Evolutionary conservation across 2,797 vertebrate genomes (phyloP).

Genomic region (Pristis pectinata): DNA sequence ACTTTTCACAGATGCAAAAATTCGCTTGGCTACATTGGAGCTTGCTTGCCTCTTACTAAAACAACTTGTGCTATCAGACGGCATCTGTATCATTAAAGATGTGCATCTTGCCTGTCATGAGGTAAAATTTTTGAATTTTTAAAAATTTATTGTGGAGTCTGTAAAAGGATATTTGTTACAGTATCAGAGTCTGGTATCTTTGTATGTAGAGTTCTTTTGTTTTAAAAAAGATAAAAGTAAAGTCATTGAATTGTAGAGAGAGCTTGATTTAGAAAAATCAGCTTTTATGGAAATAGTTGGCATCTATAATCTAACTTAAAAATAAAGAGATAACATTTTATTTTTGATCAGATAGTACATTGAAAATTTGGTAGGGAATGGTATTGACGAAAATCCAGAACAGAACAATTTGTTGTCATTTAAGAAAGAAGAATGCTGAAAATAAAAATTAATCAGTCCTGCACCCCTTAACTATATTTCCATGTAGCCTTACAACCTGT

Average conservation of each 20-base stretch:
- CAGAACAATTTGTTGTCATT: no score
- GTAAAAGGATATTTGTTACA: not conserved
- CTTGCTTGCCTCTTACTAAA: conserved; percentile 86
- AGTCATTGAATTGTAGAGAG: no score
- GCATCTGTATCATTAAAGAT: conserved; percentile 80
- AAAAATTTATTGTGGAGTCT: not conserved
- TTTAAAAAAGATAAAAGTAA: not conserved
- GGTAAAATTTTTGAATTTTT: conserved; percentile 52
- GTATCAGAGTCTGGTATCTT: conserved; percentile 10
- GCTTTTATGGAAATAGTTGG: not conserved
- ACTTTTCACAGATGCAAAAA: conserved; percentile 74
- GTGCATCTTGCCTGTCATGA: conserved; percentile 92
- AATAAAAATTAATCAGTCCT: no score
- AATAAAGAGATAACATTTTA: no score
- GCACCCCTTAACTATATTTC: no score
- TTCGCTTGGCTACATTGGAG: conserved; percentile 87
- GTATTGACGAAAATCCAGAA: not conserved
- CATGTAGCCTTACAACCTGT: no score
- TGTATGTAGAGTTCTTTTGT: not conserved
- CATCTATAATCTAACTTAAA: not conserved
- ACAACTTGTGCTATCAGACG: conserved; percentile 77
- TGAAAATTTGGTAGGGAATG: not conserved
- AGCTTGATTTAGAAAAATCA: not conserved
- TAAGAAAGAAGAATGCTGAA: no score
- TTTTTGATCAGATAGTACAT: not conserved